Base-by-base conservation (phyloP, 2,113 vertebrate species). In the Anoura caudifer region DNA sequence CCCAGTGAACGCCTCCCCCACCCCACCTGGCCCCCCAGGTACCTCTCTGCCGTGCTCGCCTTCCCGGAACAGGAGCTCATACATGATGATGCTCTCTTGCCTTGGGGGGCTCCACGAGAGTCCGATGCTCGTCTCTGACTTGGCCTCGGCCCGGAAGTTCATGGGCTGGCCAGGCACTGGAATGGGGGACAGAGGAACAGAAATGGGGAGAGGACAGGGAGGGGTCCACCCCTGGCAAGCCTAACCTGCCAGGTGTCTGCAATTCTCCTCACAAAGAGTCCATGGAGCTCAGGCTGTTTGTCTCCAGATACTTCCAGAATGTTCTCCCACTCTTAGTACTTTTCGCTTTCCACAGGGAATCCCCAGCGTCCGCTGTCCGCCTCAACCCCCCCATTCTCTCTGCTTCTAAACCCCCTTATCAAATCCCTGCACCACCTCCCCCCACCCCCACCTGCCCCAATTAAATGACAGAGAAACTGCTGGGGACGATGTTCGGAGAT, bases 131-230 rank as follows among this genome's bases (percentile, higher is more conserved):
- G 99, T 99, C 98, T 99, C 99, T 0, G 99, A 99, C 97, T 99
- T 99, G 89, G 99, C 99, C 72, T 99, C 99, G 0, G 99, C 98
- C 98, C 99, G 99, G 97, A 99, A 99, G 98, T 99, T 99, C 98
- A 99, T 99, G 5, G 99, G 99, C 97, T 99, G 99, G 95, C 99
- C 99, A 0, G 99, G 99, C 96, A 99, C 99, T 99, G 67, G 45
- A 43, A 77, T 26, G 41, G 50, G 8, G 6, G 43, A 43, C 54
- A 83, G 0, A 45, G 22, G 33, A 36, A 56, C 69, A 94, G 3
- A 22, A 38, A 28, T 33, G 45, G 75, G 28, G 43, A 14, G 5
- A 20, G 13, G 12, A 19, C 33, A 24, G 52, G 61, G 87, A 38
- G 95, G 10, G 28, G 22, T 26, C 50, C 36, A 6, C 36, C 36